Evolutionary conservation across 35 echinoderm and acorn worm species (phyloP).

Genomic region (Ophiothrix spiculata): DNA sequence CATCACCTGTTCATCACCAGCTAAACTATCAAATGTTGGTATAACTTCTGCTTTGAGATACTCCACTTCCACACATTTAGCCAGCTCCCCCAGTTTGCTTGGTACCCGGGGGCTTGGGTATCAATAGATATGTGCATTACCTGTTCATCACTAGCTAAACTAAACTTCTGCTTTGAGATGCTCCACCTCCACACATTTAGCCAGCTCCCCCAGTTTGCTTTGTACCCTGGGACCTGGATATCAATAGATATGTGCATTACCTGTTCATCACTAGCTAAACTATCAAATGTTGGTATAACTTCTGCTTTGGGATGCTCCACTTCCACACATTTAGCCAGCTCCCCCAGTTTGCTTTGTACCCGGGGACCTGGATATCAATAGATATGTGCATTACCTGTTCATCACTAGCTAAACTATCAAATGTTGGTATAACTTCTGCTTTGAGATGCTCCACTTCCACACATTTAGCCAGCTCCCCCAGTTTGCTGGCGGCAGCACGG

Average conservation of each 20-base stretch:
- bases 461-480: slow-evolving; percentile 87
- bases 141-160: slow-evolving; percentile 89
- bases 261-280: slow-evolving; percentile 89
- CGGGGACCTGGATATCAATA: too few species aligned
- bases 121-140: too few species aligned
- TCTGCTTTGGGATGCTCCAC: slow-evolving; percentile 78
- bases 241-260: too few species aligned
- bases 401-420: slow-evolving; percentile 84
- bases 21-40: slow-evolving; percentile 82
- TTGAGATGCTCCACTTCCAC: slow-evolving; percentile 79
- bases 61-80: slow-evolving; percentile 66
- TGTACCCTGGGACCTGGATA: too few species aligned
- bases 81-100: slow-evolving; percentile 92
- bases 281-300: slow-evolving; percentile 88
- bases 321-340: slow-evolving; percentile 80
- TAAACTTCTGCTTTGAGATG: slow-evolving; percentile 86
- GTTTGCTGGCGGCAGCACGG: slow-evolving; percentile 87
- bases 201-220: slow-evolving; percentile 94
- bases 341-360: slow-evolving; percentile 92
- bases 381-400: slow-evolving; percentile 99
- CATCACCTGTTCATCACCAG: slow-evolving; percentile 96
- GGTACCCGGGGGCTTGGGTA: too few species aligned
- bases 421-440: slow-evolving; percentile 84
- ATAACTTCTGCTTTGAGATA: slow-evolving; percentile 89
- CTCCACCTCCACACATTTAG: slow-evolving; percentile 66